Evolutionary conservation across 2,888 invertebrate species (phyloP), one percentile per base, ranked within the genome.

Genomic region (Dynastes hyllus): DNA sequence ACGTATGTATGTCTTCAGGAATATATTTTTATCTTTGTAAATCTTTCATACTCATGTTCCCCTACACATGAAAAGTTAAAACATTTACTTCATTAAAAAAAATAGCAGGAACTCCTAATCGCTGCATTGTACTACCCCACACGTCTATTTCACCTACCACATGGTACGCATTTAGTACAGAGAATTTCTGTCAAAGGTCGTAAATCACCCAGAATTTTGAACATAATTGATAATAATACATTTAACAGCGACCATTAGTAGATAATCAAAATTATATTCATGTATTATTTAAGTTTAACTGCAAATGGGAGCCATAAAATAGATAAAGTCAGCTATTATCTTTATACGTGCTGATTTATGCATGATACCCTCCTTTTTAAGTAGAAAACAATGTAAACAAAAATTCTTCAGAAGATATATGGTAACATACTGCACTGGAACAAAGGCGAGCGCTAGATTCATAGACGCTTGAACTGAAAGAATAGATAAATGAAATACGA

Each of bases 361-460:
- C 61, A 40, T 45, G 45, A 45, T 75, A 61, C 40, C 50, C 58
- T 75, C 45, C 27, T 75, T 75, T 75, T 55, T 75, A 75, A 75
- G 73, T 61, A 75, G 73, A 45, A 75, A 75, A 63, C 73, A 61
- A 75, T 75, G 73, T 75, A 75, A 75, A 75, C 61, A 75, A 75
- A 75, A 75, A 75, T 75, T 61, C 73, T 61, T 45, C n/a, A 1
- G 13, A 45, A 61, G 73, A 75, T 75, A 75, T 37, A 75, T 45
- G 73, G 61, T 27, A 75, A 50, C 61, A 45, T 63, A 75, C 50
- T 9, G 61, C 45, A 61, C 22, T 75, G 29, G 45, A 63, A 75
- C 73, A 73, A 4, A 16, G 58, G 16, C 40, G 22, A 32, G 29
- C 61, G 61, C 40, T 40, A 37, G 73, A 63, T 75, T 61, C 27